Evolutionary conservation across 2,797 vertebrate genomes (phyloP).

Genomic region (Scyliorhinus canicula): DNA sequence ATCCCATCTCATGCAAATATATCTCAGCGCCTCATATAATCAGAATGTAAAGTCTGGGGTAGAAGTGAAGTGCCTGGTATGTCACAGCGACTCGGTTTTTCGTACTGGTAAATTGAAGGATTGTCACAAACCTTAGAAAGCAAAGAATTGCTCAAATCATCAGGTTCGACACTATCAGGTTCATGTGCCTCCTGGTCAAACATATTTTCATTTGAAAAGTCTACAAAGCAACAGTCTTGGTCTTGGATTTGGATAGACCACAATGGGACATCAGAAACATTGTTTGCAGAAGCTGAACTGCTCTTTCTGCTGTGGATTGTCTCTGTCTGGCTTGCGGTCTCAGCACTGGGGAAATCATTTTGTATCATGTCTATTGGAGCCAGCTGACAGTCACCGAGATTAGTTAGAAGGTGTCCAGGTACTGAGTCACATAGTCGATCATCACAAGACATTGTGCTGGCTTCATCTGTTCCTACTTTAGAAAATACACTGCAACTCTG

Average conservation of each 20-base stretch:
- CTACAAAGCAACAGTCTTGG: background rate
- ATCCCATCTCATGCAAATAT: background rate
- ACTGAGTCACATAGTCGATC: background rate
- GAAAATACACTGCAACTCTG: background rate
- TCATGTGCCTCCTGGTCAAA: background rate
- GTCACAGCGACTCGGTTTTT: no score
- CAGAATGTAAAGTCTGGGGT: background rate
- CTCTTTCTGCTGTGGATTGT: background rate
- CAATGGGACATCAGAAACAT: background rate
- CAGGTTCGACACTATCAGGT: background rate
- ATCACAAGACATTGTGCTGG: background rate
- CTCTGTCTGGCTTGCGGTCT: background rate
- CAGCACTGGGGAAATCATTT: background rate
- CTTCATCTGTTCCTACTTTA: background rate
- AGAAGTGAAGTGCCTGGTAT: background rate
- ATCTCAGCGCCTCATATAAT: background rate
- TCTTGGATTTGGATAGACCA: constrained; percentile 33
- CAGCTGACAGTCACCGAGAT: background rate
- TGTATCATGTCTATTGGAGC: background rate
- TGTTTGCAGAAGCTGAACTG: background rate
- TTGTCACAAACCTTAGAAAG: background rate
- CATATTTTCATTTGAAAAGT: background rate
- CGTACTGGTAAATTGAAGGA: background rate
- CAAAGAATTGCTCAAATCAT: background rate
- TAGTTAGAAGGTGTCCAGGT: background rate